Percentiles rank a stretch among this genome's conserved stretches.
Conservation (phyloP, 2,888 invertebrate genomes). For the Microchrysa polita region DNA sequence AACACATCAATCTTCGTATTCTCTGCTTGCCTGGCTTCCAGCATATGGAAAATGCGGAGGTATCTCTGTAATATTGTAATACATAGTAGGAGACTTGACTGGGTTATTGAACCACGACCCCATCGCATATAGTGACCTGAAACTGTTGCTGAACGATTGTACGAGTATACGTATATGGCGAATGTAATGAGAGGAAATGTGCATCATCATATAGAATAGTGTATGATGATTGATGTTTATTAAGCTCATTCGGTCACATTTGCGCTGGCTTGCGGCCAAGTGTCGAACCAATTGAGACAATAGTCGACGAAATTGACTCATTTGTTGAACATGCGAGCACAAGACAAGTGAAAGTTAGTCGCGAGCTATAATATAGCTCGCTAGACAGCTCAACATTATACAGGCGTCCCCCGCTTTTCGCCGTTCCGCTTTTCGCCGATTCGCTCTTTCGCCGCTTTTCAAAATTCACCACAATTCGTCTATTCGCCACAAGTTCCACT, state of each 20-base stretch:
- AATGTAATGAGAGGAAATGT: constrained; percentile 8
- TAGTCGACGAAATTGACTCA: neutral
- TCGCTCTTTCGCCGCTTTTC: no score
- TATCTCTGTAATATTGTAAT: no score
- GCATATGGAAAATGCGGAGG: neutral
- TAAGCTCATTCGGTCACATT: neutral
- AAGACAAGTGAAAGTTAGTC: neutral
- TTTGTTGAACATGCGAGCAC: no score
- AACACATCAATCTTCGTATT: constrained; percentile 1
- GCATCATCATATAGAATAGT: neutral
- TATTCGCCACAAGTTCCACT: no score
- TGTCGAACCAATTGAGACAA: neutral
- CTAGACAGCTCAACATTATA: no score
- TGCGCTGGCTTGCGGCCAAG: neutral
- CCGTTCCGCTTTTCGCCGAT: no score
- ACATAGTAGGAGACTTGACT: no score
- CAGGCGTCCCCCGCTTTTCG: no score
- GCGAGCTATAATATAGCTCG: neutral
- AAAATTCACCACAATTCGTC: no score
- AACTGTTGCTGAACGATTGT: no score
- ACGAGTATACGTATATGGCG: no score
- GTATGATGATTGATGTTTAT: neutral
- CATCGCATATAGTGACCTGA: no score
- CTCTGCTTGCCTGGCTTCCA: neutral
- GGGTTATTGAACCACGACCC: constrained; percentile 2